Percentiles rank a stretch among this genome's conserved stretches.
phyloP scores from a whole-genome alignment of 1,140 invertebrate genomes.

The Rhagoletis pomonella region DNA sequence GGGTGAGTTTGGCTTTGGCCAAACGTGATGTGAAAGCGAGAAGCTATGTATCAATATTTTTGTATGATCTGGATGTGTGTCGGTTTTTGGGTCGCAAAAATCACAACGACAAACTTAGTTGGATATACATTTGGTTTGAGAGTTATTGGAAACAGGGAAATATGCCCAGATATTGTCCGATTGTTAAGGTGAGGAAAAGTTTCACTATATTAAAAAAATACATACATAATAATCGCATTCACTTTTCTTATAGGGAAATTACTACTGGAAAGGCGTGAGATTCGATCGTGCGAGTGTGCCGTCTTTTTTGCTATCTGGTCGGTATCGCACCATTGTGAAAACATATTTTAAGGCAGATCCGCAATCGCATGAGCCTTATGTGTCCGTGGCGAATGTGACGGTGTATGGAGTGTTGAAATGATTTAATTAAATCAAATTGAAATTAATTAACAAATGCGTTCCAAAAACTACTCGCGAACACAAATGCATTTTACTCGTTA shows the following conservation, averaged over 20 bases:
- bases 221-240: background rate
- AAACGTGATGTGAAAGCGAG: conserved; percentile 57
- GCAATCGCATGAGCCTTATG: background rate
- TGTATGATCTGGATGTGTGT: conserved; percentile 63
- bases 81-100: conserved; percentile 58
- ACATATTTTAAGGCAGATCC: background rate
- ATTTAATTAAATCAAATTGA: background rate
- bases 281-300: background rate
- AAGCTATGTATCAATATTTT: conserved; percentile 58
- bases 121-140: conserved; percentile 61
- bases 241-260: background rate
- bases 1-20: conserved; percentile 55
- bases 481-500: too few species aligned
- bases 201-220: too few species aligned
- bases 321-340: background rate
- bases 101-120: conserved; percentile 52
- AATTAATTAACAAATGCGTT: too few species aligned
- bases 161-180: conserved; percentile 59
- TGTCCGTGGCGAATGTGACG: background rate
- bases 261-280: background rate
- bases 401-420: background rate
- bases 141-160: conserved; percentile 60
- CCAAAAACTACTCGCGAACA: too few species aligned
- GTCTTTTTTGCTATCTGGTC: background rate
- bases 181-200: conserved; percentile 58